A percentile compares a stretch with the other conserved stretches of the same genome.
These are phyloP conservation scores for Sinocyclocheilus rhinocerous DNA, from an alignment of 2,113 vertebrate species.

Conservation along the genomic window DNA sequence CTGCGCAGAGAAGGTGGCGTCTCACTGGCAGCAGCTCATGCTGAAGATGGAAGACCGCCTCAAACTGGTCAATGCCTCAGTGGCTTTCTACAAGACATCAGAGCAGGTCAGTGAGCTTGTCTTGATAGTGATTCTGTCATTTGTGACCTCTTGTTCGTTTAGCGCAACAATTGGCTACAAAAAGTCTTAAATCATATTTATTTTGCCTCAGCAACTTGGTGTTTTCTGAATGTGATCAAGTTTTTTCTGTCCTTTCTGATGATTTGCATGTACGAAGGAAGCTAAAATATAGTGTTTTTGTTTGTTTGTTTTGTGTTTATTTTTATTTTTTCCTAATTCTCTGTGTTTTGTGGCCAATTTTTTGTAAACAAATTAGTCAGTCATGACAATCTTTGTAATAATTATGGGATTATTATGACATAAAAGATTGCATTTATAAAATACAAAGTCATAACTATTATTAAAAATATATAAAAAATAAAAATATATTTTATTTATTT, in stretches of 20 bases:
- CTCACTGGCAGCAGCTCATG: conserved; percentile 99
- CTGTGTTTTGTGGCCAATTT: neutral
- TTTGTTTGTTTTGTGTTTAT: neutral
- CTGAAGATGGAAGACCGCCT: conserved; percentile 99
- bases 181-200: neutral
- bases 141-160: neutral
- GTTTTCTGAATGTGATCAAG: too few relatives aligned
- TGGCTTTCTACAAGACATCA: conserved; percentile 99
- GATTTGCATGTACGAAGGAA: neutral
- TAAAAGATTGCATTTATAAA: neutral
- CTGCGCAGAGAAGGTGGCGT: conserved; percentile 96
- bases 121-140: neutral
- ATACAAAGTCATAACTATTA: neutral
- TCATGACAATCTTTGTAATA: neutral
- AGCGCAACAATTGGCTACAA: neutral
- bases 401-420: neutral
- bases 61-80: conserved; percentile 98
- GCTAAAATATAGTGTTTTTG: neutral
- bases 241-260: neutral
- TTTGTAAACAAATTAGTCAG: neutral
- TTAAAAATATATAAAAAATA: too few relatives aligned
- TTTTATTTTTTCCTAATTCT: neutral
- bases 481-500: neutral
- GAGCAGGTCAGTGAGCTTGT: conserved; percentile 83
- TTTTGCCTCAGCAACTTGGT: neutral